These are phyloP conservation scores for Actinia tenebrosa DNA, from an alignment of 64 coral and sea anemone genomes.

Conservation along the genomic window DNA sequence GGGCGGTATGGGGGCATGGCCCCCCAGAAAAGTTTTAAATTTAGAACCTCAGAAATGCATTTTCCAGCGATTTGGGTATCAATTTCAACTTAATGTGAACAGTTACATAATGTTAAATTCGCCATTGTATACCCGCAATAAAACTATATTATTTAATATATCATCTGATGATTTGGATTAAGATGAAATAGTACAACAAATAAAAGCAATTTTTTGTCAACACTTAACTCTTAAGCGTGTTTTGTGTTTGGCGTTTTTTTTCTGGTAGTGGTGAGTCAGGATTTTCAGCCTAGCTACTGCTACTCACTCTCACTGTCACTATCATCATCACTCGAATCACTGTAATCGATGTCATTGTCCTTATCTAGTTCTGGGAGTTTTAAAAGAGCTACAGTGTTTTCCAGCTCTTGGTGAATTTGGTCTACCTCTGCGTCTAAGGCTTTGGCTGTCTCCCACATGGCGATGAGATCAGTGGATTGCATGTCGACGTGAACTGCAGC, in stretches of 20 bases:
- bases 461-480: slow-evolving; percentile 29
- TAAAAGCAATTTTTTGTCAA: slow-evolving; percentile 2
- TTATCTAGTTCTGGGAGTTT: slow-evolving; percentile 13
- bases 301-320: too few species aligned
- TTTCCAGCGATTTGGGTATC: slow-evolving; percentile 5
- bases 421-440: slow-evolving; percentile 43
- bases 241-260: too few species aligned
- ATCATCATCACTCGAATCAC: slow-evolving; percentile 19
- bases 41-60: slow-evolving; percentile 1
- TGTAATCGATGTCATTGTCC: slow-evolving; percentile 42
- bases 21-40: neutral
- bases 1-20: neutral
- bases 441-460: slow-evolving; percentile 50
- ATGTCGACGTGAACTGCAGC: slow-evolving; percentile 38
- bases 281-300: too few species aligned
- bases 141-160: neutral
- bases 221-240: neutral
- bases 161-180: neutral
- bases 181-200: neutral
- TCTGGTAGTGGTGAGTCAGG: too few species aligned
- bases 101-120: slow-evolving; percentile 24
- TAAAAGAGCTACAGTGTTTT: slow-evolving; percentile 38
- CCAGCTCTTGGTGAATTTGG: slow-evolving; percentile 28
- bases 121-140: neutral
- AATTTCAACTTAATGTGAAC: neutral